These are phyloP conservation scores for Hemibagrus wyckioides DNA, from an alignment of 2,113 vertebrate species.

Conservation along the genomic window DNA sequence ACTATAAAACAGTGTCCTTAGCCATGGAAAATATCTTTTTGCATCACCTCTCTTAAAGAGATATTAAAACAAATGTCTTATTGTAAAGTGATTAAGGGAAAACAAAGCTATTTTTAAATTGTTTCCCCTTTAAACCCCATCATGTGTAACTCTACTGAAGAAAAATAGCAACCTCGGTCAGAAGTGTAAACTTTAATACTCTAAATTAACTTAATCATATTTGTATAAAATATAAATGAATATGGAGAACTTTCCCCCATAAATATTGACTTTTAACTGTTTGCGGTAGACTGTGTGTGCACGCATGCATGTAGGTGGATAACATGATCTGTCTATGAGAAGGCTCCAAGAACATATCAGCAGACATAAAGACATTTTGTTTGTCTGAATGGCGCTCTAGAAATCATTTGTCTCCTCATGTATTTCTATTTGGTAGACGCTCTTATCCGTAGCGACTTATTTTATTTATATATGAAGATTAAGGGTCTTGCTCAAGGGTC, in stretches of 20 bases:
- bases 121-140: neutral
- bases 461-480: too few relatives aligned
- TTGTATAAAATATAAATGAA: neutral
- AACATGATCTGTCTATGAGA: neutral
- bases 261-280: neutral
- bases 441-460: too few relatives aligned
- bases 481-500: too few relatives aligned
- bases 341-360: neutral
- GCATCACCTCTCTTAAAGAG: too few relatives aligned
- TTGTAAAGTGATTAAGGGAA: too few relatives aligned
- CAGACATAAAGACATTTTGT: slow-evolving; percentile 2
- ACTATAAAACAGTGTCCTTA: neutral
- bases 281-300: neutral
- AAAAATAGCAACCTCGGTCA: neutral
- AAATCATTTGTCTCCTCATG: neutral
- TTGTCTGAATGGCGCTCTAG: neutral
- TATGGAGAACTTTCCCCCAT: neutral
- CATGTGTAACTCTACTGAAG: neutral
- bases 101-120: neutral
- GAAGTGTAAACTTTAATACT: neutral
- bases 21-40: neutral
- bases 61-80: too few relatives aligned
- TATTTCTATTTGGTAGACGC: too few relatives aligned
- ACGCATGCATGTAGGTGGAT: neutral
- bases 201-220: neutral